phyloP scores from a whole-genome alignment of 1,140 invertebrate genomes.

The Adelges cooleyi region DNA sequence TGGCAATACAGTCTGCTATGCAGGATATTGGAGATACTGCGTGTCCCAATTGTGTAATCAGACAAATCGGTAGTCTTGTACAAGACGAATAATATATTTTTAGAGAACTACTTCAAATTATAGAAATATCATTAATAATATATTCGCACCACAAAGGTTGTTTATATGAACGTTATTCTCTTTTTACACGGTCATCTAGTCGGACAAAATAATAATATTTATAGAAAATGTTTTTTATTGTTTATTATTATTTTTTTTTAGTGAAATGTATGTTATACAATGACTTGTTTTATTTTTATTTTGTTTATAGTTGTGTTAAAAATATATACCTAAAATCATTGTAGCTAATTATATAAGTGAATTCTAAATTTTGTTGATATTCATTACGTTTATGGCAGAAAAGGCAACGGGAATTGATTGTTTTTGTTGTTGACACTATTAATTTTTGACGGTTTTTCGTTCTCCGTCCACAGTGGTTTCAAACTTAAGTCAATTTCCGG shows the following conservation, averaged over 20 bases:
- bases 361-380: neutral
- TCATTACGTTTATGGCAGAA: constrained; percentile 4
- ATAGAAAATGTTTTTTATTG: constrained; percentile 17
- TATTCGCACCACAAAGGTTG: neutral
- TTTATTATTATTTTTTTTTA: neutral
- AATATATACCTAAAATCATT: constrained; percentile 10
- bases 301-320: constrained; percentile 27
- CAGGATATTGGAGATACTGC: constrained; percentile 5
- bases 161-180: neutral
- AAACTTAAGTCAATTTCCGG: constrained; percentile 28
- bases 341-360: neutral
- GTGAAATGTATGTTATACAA: constrained; percentile 26
- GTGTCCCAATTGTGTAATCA: constrained; percentile 18
- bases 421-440: neutral
- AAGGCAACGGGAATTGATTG: neutral
- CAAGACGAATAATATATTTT: neutral
- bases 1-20: neutral
- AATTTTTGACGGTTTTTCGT: neutral
- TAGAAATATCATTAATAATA: neutral
- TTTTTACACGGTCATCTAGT: constrained; percentile 10
- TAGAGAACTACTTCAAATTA: too few species aligned
- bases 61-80: neutral
- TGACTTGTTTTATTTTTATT: constrained; percentile 25
- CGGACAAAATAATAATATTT: neutral
- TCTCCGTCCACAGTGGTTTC: constrained; percentile 16